Conservation (phyloP, 2,113 vertebrate species). For the Cottus gobio region DNA sequence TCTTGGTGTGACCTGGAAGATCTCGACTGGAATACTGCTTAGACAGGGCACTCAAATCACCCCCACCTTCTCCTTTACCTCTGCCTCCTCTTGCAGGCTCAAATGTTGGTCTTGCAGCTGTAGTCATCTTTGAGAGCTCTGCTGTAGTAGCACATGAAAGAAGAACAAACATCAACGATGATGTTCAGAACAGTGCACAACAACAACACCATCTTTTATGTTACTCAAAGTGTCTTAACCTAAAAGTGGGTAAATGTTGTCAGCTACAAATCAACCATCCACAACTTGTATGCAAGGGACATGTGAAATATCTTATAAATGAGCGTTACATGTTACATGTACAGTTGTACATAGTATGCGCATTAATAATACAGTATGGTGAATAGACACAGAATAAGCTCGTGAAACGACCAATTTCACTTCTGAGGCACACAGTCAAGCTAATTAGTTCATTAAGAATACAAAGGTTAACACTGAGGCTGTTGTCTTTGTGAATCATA, state of each 20-base stretch:
- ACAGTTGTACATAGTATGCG: background rate
- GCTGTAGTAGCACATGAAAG: background rate
- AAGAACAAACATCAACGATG: background rate
- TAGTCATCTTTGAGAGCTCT: conserved; percentile 89
- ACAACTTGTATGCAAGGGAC: background rate
- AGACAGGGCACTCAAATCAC: conserved; percentile 95
- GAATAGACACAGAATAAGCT: background rate
- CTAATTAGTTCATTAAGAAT: background rate
- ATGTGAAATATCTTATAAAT: background rate
- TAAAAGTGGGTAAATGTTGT: background rate
- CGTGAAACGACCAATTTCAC: background rate
- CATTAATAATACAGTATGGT: background rate
- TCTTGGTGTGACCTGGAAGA: conserved; percentile 97
- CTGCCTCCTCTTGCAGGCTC: conserved; percentile 96
- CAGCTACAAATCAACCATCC: background rate
- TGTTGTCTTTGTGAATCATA: background rate
- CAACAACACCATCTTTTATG: background rate
- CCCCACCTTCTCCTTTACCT: conserved; percentile 98
- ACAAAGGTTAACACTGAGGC: accelerated
- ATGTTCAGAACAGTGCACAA: background rate
- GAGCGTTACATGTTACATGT: background rate
- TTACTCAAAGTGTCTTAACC: background rate
- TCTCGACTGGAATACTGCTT: conserved; percentile 98
- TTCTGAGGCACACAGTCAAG: background rate
- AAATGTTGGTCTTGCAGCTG: conserved; percentile 96